These are phyloP conservation scores for Drosophila vallismaia DNA, from an alignment of 2,888 invertebrate species.

Conservation along the genomic window DNA sequence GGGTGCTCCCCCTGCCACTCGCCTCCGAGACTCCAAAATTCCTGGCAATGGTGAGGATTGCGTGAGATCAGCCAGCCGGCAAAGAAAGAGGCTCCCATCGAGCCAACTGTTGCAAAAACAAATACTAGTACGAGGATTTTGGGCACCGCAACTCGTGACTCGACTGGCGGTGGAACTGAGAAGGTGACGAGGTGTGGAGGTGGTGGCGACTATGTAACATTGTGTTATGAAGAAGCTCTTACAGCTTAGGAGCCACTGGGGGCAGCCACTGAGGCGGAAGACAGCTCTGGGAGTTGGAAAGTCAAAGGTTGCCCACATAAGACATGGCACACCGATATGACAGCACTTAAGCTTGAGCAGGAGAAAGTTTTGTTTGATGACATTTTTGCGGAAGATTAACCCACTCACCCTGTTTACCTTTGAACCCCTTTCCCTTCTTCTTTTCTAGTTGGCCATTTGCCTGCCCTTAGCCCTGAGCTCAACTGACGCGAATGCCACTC, in stretches of 20 bases:
- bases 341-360: slow-evolving; percentile 45
- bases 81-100: slow-evolving; percentile 15
- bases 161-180: neutral
- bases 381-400: slow-evolving; percentile 49
- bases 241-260: slow-evolving; percentile 3
- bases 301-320: slow-evolving; percentile 38
- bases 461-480: slow-evolving; percentile 33
- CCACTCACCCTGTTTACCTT: slow-evolving; percentile 24
- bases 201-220: slow-evolving; percentile 33
- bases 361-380: slow-evolving; percentile 46
- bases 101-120: slow-evolving; percentile 16
- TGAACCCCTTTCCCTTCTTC: neutral
- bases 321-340: slow-evolving; percentile 23
- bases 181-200: slow-evolving; percentile 8
- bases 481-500: slow-evolving; percentile 26
- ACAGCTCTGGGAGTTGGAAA: slow-evolving; percentile 28
- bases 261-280: slow-evolving; percentile 35
- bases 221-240: slow-evolving; percentile 7
- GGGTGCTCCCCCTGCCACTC: neutral
- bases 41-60: slow-evolving; percentile 18
- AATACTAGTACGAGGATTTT: slow-evolving; percentile 36
- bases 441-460: slow-evolving; percentile 27
- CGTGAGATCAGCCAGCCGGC: slow-evolving; percentile 48
- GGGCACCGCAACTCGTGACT: slow-evolving; percentile 36
- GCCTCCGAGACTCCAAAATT: neutral